Evolutionary conservation across 2,113 vertebrate genomes (phyloP), one percentile per base, ranked within the genome.

Genomic region (Herpetotheres cachinnans): DNA sequence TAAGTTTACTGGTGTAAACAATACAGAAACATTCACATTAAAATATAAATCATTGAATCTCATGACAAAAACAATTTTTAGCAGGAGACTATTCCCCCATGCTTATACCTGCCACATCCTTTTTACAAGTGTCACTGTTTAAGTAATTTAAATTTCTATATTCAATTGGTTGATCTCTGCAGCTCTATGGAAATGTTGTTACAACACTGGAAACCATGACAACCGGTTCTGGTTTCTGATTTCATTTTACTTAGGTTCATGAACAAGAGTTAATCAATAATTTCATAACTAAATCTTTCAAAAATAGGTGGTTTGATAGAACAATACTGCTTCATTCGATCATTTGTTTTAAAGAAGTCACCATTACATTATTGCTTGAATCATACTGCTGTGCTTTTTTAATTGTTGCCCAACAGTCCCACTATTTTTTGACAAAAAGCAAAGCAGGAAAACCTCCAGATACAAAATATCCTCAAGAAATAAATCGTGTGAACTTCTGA

Each of bases 171-270:
- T 89, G 81, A 74, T 40, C 59, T 86, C 55, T 81, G 40, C 49
- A 88, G n/a, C 42, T 91, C 12, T 78, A 66, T n/a, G 26, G 52
- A 93, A 84, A 71, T 89, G 55, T 95, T 93, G 69, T 47, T 84
- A 4, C 92, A 95, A 90, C 69, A 84, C 61, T 67, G 73, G 92
- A 93, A 96, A 95, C 82, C 92, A 97, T 95, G 96, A 90, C 82
- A 96, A 96, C 82, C 52, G 81, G 81, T 95, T 77, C 69, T 44
- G 47, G 25, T 74, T 73, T 92, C 88, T 72, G 80, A 89, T 86
- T 94, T 97, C 15, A 63, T 86, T 89, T 90, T 71, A 80, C 16
- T n/a, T 54, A 86, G 12, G 26, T 70, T 89, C 52, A 52, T 20
- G 30, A 90, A 52, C 13, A 92, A 86, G 15, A 83, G n/a, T 61